phyloP scores from a whole-genome alignment of 2,113 vertebrate species.

The Colius striatus region DNA sequence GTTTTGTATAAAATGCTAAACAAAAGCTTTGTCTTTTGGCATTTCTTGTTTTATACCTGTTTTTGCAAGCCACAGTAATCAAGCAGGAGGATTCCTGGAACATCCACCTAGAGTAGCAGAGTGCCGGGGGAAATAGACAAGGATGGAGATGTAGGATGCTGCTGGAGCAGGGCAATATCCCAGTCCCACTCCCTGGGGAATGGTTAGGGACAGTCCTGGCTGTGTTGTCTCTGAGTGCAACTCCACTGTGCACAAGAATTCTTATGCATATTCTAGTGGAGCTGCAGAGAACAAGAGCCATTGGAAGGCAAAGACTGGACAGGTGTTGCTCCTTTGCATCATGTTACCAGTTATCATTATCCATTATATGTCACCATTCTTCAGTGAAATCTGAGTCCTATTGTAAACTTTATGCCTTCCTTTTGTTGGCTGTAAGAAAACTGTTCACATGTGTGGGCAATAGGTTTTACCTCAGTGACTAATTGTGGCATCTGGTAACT shows the following conservation, averaged over 20 bases:
- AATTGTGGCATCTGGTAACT: neutral
- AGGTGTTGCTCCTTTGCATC: neutral
- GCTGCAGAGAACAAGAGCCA: neutral
- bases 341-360: rapidly evolving
- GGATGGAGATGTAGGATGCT: neutral
- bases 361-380: neutral
- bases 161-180: neutral
- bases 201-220: neutral
- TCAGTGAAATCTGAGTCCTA: neutral
- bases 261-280: neutral
- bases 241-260: neutral
- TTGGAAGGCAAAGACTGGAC: neutral
- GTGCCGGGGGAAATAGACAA: neutral
- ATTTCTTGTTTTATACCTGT: neutral
- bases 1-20: neutral
- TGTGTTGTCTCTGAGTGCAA: rapidly evolving
- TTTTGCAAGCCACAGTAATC: neutral
- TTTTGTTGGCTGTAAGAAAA: neutral
- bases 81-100: neutral
- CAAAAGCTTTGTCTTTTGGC: neutral
- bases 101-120: neutral
- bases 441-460: neutral
- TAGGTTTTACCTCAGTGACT: neutral
- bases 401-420: neutral
- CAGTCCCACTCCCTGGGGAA: neutral